Percentiles rank a stretch among this genome's conserved stretches.
phyloP scores from a whole-genome alignment of 2,888 invertebrate genomes.

The Smittia aterrima region DNA sequence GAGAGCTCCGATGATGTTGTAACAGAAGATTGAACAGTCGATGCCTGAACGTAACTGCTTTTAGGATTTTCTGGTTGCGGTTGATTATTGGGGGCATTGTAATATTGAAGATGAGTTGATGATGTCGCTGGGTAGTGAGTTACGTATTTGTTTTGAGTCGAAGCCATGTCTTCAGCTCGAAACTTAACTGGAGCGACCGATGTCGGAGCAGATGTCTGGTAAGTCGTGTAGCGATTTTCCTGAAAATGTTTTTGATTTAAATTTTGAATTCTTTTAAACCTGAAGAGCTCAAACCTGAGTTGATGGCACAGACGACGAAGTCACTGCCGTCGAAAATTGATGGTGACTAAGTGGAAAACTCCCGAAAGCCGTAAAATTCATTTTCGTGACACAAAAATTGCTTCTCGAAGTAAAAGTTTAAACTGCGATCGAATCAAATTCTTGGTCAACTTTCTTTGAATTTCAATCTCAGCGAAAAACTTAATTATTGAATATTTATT shows the following conservation, averaged over 20 bases:
- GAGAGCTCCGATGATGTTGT: slow-evolving; percentile 13
- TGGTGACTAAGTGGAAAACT: slow-evolving; percentile 53
- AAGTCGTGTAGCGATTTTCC: slow-evolving; percentile 36
- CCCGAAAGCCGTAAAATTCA: slow-evolving; percentile 86
- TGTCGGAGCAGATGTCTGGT: slow-evolving; percentile 15
- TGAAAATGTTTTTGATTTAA: background rate
- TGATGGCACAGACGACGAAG: slow-evolving; percentile 2
- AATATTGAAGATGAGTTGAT: slow-evolving; percentile 43
- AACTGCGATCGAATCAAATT: background rate
- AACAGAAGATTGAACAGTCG: slow-evolving; percentile 43
- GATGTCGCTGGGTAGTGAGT: slow-evolving; percentile 50
- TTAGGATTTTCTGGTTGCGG: slow-evolving; percentile 22
- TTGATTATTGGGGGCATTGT: slow-evolving; percentile 22
- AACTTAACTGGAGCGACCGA: slow-evolving; percentile 21
- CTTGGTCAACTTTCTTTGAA: no score
- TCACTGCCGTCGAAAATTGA: slow-evolving; percentile 24
- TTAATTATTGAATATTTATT: background rate
- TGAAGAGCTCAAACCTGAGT: slow-evolving; percentile 5
- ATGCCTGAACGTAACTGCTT: slow-evolving; percentile 39
- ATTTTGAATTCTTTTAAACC: no score
- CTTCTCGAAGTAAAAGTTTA: background rate
- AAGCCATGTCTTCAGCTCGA: slow-evolving; percentile 37
- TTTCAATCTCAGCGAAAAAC: no score
- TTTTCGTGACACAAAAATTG: slow-evolving; percentile 49
- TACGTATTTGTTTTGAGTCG: slow-evolving; percentile 47